These are phyloP conservation scores for Cinclus cinclus DNA, from an alignment of 2,113 vertebrate species.

Conservation along the genomic window DNA sequence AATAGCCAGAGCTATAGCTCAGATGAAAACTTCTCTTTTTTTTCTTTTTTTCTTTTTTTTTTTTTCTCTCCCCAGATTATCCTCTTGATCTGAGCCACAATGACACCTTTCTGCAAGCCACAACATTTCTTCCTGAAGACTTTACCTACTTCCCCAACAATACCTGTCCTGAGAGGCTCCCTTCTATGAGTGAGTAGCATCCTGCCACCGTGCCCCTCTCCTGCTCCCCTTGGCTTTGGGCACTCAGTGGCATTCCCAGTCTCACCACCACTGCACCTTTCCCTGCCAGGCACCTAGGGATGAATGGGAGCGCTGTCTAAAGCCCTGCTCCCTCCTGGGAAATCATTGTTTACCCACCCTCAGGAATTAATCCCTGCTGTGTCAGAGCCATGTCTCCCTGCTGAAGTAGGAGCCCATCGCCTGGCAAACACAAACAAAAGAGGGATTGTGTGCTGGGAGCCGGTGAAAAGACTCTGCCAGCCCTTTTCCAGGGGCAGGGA, in stretches of 20 bases:
- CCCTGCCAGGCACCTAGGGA: neutral
- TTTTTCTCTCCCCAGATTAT: constrained; percentile 88
- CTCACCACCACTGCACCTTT: neutral
- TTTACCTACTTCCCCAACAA: constrained; percentile 91
- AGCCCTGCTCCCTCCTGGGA: neutral
- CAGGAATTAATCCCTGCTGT: neutral
- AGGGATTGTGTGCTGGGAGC: neutral
- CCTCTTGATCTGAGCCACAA: constrained; percentile 90
- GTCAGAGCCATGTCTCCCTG: neutral
- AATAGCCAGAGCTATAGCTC: neutral
- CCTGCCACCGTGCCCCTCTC: neutral
- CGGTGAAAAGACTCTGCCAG: neutral
- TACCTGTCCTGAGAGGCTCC: constrained; percentile 89
- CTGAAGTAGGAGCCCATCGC: neutral
- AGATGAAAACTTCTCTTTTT: neutral
- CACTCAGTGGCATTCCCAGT: neutral
- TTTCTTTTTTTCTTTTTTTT: neutral
- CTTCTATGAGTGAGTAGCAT: constrained; percentile 92
- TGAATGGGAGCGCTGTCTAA: neutral
- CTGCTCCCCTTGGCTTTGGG: neutral
- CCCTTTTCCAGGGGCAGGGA: neutral
- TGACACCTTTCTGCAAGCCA: constrained; percentile 84
- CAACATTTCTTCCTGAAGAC: constrained; percentile 90
- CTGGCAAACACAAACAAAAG: constrained; percentile 19
- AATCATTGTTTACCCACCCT: constrained; percentile 17